Conservation (phyloP, 2,113 vertebrate species). For the Euleptes europaea region DNA sequence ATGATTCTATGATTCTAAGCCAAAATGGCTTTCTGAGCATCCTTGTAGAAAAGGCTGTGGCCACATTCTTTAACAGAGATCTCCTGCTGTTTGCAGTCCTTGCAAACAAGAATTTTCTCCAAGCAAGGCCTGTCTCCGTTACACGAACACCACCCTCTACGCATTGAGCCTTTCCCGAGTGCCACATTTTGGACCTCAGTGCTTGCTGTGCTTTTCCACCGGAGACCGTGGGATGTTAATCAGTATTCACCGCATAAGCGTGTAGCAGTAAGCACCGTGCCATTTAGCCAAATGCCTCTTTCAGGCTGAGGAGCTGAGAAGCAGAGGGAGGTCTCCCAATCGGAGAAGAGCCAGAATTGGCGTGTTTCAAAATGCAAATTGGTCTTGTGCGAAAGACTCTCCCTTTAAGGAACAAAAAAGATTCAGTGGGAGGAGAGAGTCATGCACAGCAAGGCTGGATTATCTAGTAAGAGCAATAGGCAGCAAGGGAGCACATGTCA, state of each 20-base stretch:
- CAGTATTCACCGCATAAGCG: slow-evolving; percentile 53
- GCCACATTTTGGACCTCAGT: not conserved
- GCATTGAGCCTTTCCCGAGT: not conserved
- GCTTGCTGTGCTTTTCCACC: not conserved
- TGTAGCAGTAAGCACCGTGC: slow-evolving; percentile 29
- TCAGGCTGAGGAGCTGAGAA: slow-evolving; percentile 16
- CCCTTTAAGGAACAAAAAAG: not conserved
- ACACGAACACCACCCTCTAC: not conserved
- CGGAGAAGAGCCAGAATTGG: slow-evolving; percentile 24
- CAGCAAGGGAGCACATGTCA: slow-evolving; percentile 2
- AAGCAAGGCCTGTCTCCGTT: not conserved
- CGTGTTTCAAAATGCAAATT: slow-evolving; percentile 59
- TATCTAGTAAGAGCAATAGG: slow-evolving; percentile 26
- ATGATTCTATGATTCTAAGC: too few relatives aligned
- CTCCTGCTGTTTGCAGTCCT: slow-evolving; percentile 16
- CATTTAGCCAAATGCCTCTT: slow-evolving; percentile 37
- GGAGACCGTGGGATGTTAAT: slow-evolving; percentile 26
- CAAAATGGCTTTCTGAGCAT: slow-evolving; percentile 23
- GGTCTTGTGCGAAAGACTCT: slow-evolving; percentile 27
- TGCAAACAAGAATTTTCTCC: not conserved
- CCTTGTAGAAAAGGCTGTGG: slow-evolving; percentile 31
- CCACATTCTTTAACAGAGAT: slow-evolving; percentile 41
- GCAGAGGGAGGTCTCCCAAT: slow-evolving; percentile 29
- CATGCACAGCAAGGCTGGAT: slow-evolving; percentile 40
- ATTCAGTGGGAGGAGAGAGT: not conserved